Evolutionary conservation across 2,113 vertebrate genomes (phyloP).

Genomic region (Pygathrix nemaeus): DNA sequence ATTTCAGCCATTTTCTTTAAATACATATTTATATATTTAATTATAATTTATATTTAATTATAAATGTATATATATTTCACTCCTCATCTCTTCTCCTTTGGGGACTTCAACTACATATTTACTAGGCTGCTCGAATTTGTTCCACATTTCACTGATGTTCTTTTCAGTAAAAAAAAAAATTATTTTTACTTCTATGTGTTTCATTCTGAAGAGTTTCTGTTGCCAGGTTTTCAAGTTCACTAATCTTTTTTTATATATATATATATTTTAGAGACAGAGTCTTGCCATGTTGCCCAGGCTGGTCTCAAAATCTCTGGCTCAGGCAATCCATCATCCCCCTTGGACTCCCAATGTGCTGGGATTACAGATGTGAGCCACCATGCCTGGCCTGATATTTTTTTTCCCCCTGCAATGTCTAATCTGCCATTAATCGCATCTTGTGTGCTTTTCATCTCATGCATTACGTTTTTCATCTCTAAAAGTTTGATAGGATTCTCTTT

Average conservation of each 20-base stretch:
- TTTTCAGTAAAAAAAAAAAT: background rate
- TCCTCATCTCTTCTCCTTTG: background rate
- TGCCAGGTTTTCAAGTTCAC: background rate
- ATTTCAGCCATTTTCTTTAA: background rate
- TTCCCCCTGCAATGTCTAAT: background rate
- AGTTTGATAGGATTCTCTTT: background rate
- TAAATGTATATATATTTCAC: background rate
- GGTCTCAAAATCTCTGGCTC: too few relatives aligned
- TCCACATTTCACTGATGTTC: background rate
- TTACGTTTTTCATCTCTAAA: background rate
- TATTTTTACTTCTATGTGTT: background rate
- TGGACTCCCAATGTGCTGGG: too few relatives aligned
- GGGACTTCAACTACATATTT: background rate
- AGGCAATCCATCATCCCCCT: too few relatives aligned
- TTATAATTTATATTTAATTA: too few relatives aligned
- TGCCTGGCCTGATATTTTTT: too few relatives aligned
- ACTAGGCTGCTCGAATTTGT: background rate
- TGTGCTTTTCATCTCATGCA: background rate
- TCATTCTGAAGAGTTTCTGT: conserved; percentile 2
- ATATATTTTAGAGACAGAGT: too few relatives aligned
- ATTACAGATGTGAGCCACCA: too few relatives aligned
- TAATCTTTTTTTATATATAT: too few relatives aligned
- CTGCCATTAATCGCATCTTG: background rate
- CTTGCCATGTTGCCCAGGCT: too few relatives aligned
- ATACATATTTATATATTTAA: background rate